phyloP scores from a whole-genome alignment of 2,797 vertebrate species.

The Mus caroli region DNA sequence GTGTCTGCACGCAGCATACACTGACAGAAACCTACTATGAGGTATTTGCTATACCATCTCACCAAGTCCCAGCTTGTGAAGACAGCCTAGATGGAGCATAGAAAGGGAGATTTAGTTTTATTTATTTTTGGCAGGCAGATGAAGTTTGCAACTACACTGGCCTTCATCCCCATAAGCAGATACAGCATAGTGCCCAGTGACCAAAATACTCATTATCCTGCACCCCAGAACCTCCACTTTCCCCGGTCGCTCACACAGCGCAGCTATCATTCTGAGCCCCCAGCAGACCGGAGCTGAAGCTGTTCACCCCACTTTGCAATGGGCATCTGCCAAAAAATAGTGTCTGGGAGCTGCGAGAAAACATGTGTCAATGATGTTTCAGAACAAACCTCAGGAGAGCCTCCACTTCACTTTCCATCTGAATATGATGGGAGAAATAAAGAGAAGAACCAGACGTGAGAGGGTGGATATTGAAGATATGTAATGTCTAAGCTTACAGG shows the following conservation, averaged over 20 bases:
- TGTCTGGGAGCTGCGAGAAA: conserved; percentile 42
- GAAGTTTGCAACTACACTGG: background rate
- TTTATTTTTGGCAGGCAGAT: background rate
- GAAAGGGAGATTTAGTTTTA: background rate
- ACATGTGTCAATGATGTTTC: conserved; percentile 33
- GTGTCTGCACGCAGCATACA: background rate
- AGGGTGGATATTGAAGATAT: conserved; percentile 42
- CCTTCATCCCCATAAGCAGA: background rate
- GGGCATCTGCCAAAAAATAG: background rate
- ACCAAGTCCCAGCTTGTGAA: background rate
- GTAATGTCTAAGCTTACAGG: conserved; percentile 33
- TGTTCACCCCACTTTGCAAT: background rate
- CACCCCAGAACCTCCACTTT: background rate
- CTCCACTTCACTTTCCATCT: conserved; percentile 66
- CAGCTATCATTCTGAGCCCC: background rate
- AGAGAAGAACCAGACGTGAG: background rate
- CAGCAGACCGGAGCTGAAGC: background rate
- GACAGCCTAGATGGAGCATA: background rate
- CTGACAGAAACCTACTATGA: background rate
- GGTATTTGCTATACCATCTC: background rate
- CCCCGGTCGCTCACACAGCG: fast-evolving
- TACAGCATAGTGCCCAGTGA: background rate
- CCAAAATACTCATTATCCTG: background rate
- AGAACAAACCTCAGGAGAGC: conserved; percentile 11
- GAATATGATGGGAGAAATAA: conserved; percentile 37